Conservation (phyloP, 2,113 vertebrate genomes). For the Malurus elegans region DNA sequence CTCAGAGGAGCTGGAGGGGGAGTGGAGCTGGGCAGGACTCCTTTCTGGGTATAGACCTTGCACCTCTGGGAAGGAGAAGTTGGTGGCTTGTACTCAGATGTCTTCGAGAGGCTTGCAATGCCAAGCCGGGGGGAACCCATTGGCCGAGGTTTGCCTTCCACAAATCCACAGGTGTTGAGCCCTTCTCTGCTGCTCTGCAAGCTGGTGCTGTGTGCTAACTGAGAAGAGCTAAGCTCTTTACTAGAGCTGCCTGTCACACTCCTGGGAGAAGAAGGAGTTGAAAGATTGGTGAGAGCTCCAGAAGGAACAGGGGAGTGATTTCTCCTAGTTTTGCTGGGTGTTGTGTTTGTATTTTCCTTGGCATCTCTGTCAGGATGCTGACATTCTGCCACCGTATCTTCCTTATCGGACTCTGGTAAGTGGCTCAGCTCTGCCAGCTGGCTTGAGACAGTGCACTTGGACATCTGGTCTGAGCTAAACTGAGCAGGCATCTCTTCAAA, state of each 20-base stretch:
- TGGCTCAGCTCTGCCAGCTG: conserved; percentile 49
- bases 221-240: conserved; percentile 71
- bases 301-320: conserved; percentile 70
- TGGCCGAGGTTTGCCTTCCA: conserved; percentile 85
- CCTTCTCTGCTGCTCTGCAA: conserved; percentile 86
- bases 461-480: conserved; percentile 61
- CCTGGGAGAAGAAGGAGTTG: conserved; percentile 76
- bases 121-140: conserved; percentile 92
- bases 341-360: conserved; percentile 79
- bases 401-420: conserved; percentile 62
- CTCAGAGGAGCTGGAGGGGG: conserved; percentile 76
- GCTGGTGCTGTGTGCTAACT: conserved; percentile 77
- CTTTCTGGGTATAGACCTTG: conserved; percentile 97
- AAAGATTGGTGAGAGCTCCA: conserved; percentile 34
- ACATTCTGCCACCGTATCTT: conserved; percentile 72
- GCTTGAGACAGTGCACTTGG: conserved; percentile 52
- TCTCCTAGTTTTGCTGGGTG: conserved; percentile 76
- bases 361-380: conserved; percentile 79
- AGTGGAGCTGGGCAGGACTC: conserved; percentile 83
- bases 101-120: conserved; percentile 92
- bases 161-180: conserved; percentile 80
- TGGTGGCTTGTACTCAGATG: conserved; percentile 90
- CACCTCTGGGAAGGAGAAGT: conserved; percentile 92
- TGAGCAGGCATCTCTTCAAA: conserved; percentile 86
- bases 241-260: conserved; percentile 82